Conservation (phyloP, 2,113 vertebrate genomes). For the Nycticorax nycticorax region DNA sequence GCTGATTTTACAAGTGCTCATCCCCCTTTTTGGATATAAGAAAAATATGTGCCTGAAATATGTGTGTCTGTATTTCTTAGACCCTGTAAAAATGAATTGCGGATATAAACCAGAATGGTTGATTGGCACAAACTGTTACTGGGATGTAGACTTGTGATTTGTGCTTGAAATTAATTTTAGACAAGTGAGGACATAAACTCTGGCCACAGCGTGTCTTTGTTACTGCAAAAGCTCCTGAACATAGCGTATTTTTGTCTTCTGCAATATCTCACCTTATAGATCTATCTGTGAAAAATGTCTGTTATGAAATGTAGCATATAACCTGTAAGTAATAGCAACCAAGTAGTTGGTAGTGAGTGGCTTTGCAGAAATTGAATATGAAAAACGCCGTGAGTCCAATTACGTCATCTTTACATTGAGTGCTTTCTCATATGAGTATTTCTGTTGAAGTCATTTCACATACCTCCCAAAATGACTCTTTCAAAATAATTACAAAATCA, state of each 20-base stretch:
- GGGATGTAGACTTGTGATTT: background rate
- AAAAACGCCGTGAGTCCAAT: background rate
- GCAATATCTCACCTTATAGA: background rate
- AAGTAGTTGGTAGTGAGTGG: background rate
- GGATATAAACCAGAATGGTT: background rate
- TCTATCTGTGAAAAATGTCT: slow-evolving; percentile 1
- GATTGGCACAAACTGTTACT: background rate
- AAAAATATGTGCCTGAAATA: background rate
- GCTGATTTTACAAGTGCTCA: background rate
- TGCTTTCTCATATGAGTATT: slow-evolving; percentile 28
- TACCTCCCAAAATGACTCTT: slow-evolving; percentile 51
- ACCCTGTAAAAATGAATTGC: background rate
- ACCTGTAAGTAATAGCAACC: background rate
- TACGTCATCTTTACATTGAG: slow-evolving; percentile 37
- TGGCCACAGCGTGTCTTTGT: background rate
- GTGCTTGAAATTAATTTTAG: slow-evolving; percentile 18
- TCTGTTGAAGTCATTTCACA: slow-evolving; percentile 44
- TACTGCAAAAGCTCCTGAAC: background rate
- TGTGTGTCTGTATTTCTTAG: background rate
- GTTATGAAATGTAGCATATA: background rate
- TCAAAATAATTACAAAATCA: slow-evolving; percentile 64
- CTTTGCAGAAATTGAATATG: background rate
- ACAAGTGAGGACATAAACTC: background rate
- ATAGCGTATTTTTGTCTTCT: background rate
- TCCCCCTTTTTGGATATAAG: background rate